phyloP scores from a whole-genome alignment of 2,888 invertebrate genomes.

The Pterostichus madidus region DNA sequence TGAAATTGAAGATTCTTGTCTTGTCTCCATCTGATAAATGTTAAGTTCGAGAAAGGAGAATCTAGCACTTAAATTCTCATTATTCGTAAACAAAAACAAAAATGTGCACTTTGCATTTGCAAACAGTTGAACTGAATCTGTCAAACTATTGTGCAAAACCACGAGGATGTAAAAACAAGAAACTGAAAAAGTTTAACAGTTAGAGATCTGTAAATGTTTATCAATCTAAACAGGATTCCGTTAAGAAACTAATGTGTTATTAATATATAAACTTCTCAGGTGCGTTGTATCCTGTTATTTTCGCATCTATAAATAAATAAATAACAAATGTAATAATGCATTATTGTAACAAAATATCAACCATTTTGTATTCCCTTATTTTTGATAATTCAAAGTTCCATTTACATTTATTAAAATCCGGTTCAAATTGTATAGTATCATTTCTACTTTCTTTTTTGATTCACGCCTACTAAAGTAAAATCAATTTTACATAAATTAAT shows the following conservation, averaged over 20 bases:
- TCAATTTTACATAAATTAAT: slow-evolving; percentile 3
- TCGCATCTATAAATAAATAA: slow-evolving; percentile 2
- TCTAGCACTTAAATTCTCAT: slow-evolving; percentile 36
- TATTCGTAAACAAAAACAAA: slow-evolving; percentile 19
- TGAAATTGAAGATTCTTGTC: slow-evolving; percentile 6
- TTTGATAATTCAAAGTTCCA: not conserved
- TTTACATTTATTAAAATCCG: not conserved
- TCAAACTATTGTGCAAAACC: slow-evolving; percentile 29
- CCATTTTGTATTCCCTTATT: no score
- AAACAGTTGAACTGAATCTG: not conserved
- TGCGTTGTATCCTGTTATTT: not conserved
- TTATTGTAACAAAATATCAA: not conserved
- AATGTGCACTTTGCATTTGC: slow-evolving; percentile 23
- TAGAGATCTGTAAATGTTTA: slow-evolving; percentile 3
- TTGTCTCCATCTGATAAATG: slow-evolving; percentile 24
- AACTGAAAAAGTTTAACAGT: slow-evolving; percentile 12
- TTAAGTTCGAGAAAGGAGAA: slow-evolving; percentile 9
- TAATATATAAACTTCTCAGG: slow-evolving; percentile 2
- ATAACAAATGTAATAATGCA: not conserved
- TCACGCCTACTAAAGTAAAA: slow-evolving; percentile 9
- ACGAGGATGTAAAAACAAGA: no score
- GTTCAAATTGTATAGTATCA: not conserved
- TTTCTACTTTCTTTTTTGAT: slow-evolving; percentile 26
- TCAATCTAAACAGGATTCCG: not conserved
- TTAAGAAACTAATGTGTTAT: not conserved